A percentile compares a stretch with the other conserved stretches of the same genome.
These are phyloP conservation scores for Halcyon badia DNA, from an alignment of 2,797 vertebrate genomes.

Conservation along the genomic window DNA sequence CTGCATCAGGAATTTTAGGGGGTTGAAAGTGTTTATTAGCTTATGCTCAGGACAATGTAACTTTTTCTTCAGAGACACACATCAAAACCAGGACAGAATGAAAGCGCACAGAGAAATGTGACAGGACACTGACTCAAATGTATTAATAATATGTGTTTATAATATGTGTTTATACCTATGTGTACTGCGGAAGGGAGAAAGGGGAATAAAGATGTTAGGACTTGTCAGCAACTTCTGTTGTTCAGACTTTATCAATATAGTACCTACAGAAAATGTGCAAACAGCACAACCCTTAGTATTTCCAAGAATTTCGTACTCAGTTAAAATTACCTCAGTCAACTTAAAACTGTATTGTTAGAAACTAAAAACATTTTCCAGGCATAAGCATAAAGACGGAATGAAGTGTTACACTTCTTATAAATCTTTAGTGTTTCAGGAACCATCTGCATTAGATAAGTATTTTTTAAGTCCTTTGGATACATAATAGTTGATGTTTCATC, in stretches of 20 bases:
- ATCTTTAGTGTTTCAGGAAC: not conserved
- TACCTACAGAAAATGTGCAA: not conserved
- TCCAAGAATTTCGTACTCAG: not conserved
- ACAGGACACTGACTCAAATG: not conserved
- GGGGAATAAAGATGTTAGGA: not conserved
- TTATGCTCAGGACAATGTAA: not conserved
- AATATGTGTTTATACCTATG: accelerated
- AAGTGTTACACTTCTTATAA: not conserved
- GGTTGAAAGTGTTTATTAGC: not conserved
- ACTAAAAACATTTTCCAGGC: not conserved
- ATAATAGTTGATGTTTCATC: not conserved
- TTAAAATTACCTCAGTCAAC: not conserved
- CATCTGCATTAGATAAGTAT: not conserved
- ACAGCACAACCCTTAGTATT: not conserved
- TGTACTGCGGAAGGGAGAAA: not conserved
- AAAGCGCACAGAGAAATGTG: not conserved
- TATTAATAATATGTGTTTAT: not conserved
- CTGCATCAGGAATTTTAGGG: not conserved
- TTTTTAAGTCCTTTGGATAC: not conserved
- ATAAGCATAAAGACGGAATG: not conserved
- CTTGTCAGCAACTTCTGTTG: not conserved
- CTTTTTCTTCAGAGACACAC: not conserved
- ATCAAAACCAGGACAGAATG: not conserved
- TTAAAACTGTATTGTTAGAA: not conserved
- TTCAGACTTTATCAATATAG: not conserved